These are phyloP conservation scores for Pelosia muscerda DNA, from an alignment of 2,888 invertebrate species.

Conservation along the genomic window DNA sequence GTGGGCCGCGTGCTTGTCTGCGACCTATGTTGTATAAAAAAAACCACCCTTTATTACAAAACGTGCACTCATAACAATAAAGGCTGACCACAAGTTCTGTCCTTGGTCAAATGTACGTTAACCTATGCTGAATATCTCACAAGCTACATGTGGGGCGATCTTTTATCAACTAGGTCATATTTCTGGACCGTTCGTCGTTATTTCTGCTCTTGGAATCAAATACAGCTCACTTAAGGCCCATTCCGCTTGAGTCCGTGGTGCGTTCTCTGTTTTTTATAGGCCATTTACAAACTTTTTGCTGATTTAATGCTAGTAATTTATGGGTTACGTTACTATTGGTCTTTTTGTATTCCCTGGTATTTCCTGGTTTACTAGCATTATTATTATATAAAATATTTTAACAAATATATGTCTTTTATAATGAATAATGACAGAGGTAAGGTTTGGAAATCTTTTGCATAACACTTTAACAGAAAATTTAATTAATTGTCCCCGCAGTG, in stretches of 20 bases:
- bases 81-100: not conserved
- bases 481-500: no score
- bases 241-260: not conserved
- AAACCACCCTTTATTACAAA: not conserved
- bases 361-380: not conserved
- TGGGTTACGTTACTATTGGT: not conserved
- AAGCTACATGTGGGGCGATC: not conserved
- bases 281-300: not conserved
- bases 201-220: not conserved
- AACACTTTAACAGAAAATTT: no score
- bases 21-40: no score
- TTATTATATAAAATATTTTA: no score
- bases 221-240: conserved; percentile 1
- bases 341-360: no score
- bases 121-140: not conserved
- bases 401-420: no score
- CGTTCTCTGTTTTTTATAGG: not conserved
- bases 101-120: not conserved
- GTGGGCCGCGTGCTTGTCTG: no score
- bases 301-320: conserved; percentile 1
- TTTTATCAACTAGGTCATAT: conserved; percentile 4
- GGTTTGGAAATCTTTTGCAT: no score
- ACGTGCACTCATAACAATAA: not conserved
- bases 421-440: no score
- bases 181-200: not conserved